phyloP scores from a whole-genome alignment of 2,113 vertebrate genomes.

The Cynoglossus semilaevis region DNA sequence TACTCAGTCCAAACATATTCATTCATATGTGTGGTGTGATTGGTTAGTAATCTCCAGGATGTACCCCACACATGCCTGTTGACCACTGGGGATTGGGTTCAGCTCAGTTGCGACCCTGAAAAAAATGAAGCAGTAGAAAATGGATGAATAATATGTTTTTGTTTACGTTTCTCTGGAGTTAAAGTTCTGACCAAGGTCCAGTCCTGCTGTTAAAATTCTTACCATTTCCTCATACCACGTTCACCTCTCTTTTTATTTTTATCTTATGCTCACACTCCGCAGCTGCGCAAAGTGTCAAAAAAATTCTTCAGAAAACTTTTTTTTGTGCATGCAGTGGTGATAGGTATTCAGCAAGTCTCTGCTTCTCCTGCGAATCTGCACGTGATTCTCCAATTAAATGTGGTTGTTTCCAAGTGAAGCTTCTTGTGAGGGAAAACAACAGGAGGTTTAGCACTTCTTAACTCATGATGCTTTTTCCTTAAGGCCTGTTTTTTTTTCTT shows the following conservation, averaged over 20 bases:
- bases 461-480: slow-evolving; percentile 38
- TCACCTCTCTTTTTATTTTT: slow-evolving; percentile 26
- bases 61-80: no score
- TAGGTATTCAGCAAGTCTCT: slow-evolving; percentile 18
- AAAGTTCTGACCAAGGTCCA: slow-evolving; percentile 66
- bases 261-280: slow-evolving; percentile 28
- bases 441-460: slow-evolving; percentile 42
- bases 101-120: no score
- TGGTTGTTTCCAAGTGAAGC: slow-evolving; percentile 45
- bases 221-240: slow-evolving; percentile 38
- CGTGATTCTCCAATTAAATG: slow-evolving; percentile 66
- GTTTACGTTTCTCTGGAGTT: slow-evolving; percentile 9
- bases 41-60: no score
- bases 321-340: slow-evolving; percentile 55
- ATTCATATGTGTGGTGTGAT: no score
- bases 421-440: slow-evolving; percentile 59
- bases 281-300: slow-evolving; percentile 53
- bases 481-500: slow-evolving; percentile 30
- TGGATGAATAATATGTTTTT: not conserved
- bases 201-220: slow-evolving; percentile 50
- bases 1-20: no score
- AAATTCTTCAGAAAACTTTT: slow-evolving; percentile 46
- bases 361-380: slow-evolving; percentile 56
- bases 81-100: no score
- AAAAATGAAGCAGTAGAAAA: no score